These are phyloP conservation scores for Pyrrhura leucotis DNA, from an alignment of 2,797 vertebrate species.

Conservation along the genomic window DNA sequence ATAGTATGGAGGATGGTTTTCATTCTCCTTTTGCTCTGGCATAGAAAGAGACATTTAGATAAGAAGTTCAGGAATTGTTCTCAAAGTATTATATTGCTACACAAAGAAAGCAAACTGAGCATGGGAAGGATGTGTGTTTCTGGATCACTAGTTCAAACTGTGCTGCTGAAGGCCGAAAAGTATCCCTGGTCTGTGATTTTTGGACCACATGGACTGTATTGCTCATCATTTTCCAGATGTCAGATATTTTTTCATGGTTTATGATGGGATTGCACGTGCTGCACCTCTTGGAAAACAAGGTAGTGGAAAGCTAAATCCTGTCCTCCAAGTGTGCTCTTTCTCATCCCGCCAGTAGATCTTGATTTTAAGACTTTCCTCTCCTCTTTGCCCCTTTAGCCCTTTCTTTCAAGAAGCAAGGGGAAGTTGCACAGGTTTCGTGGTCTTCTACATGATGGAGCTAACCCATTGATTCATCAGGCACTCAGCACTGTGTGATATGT, in stretches of 20 bases:
- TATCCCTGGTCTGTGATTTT: conserved; percentile 1
- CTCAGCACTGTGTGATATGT: not conserved
- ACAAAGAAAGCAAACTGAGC: not conserved
- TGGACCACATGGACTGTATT: not conserved
- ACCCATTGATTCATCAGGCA: not conserved
- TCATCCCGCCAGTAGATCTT: not conserved
- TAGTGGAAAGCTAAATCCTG: not conserved
- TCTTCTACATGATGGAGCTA: not conserved
- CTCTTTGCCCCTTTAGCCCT: not conserved
- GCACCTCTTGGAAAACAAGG: not conserved
- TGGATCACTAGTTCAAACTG: not conserved
- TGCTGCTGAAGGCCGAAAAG: not conserved
- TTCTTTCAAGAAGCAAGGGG: not conserved
- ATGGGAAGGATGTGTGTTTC: not conserved
- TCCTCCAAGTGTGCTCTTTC: not conserved
- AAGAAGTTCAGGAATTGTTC: not conserved
- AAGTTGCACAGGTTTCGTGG: not conserved
- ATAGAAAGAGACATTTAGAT: not conserved
- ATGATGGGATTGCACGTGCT: not conserved
- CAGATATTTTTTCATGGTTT: not conserved
- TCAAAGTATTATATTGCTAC: not conserved
- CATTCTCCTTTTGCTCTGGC: not conserved
- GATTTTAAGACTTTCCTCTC: not conserved
- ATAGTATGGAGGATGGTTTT: not conserved
- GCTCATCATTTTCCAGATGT: not conserved